These are phyloP conservation scores for Aleiodes alternator DNA, from an alignment of 2,888 invertebrate genomes.

Conservation along the genomic window DNA sequence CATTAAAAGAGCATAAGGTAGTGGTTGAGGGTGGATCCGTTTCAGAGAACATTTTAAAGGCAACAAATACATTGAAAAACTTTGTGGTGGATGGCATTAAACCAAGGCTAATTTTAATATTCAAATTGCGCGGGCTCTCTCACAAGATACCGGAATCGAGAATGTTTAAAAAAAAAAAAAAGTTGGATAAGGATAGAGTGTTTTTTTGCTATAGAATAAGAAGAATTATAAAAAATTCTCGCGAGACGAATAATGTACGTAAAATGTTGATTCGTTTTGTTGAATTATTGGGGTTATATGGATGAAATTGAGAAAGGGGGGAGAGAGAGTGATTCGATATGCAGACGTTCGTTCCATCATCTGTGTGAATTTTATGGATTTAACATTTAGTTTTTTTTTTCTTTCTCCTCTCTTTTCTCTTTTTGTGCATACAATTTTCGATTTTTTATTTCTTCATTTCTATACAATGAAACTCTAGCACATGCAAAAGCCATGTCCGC, in stretches of 20 bases:
- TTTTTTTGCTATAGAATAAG: too few species aligned
- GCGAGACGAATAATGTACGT: too few species aligned
- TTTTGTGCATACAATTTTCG: conserved; percentile 42
- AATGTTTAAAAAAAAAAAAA: too few species aligned
- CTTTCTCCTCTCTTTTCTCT: conserved; percentile 33
- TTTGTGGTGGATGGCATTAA: conserved; percentile 54
- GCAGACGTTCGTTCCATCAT: conserved; percentile 20
- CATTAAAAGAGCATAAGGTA: conserved; percentile 36
- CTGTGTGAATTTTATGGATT: conserved; percentile 5
- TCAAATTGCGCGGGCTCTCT: conserved; percentile 68
- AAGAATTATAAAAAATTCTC: too few species aligned
- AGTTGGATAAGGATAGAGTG: too few species aligned
- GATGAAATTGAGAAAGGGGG: conserved; percentile 1
- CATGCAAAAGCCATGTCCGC: conserved; percentile 19
- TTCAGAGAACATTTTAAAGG: conserved; percentile 19
- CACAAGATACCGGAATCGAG: conserved; percentile 50
- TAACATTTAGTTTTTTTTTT: neutral
- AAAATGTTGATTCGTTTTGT: conserved; percentile 27
- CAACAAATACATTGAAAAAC: conserved; percentile 25
- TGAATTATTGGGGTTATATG: conserved; percentile 40
- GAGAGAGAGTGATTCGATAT: neutral
- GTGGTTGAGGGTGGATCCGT: conserved; percentile 31
- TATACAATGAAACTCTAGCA: conserved; percentile 48
- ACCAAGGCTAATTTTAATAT: conserved; percentile 72
- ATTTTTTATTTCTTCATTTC: conserved; percentile 26